phyloP scores from a whole-genome alignment of 2,113 vertebrate genomes.

The Murina feae region DNA sequence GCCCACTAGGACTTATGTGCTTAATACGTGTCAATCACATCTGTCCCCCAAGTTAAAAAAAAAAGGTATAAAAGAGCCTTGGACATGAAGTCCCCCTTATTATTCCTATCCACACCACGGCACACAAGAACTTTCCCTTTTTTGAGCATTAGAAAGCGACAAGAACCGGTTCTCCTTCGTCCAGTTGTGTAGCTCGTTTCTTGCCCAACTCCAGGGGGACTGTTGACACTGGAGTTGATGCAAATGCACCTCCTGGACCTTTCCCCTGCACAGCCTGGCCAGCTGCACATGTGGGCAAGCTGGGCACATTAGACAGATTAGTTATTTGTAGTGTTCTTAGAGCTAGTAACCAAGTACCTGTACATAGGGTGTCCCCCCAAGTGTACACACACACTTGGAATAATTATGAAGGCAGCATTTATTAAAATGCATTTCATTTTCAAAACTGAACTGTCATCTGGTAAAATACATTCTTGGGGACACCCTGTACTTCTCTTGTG shows the following conservation, averaged over 20 bases:
- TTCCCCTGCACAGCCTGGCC: background rate
- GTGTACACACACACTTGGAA: no score
- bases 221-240: background rate
- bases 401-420: no score
- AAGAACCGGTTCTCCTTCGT: background rate
- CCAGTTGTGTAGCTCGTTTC: background rate
- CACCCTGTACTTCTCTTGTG: background rate
- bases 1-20: background rate
- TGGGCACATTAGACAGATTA: background rate
- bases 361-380: background rate
- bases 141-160: background rate
- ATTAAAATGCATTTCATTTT: no score
- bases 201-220: background rate
- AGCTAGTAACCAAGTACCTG: background rate
- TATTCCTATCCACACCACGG: background rate
- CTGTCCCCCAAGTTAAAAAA: background rate
- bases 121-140: background rate
- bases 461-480: no score
- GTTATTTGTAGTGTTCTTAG: conserved; percentile 8
- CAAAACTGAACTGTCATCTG: no score
- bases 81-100: background rate
- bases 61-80: background rate
- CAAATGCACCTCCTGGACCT: background rate
- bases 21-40: background rate
- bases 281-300: background rate